Percentiles rank a stretch among this genome's conserved stretches.
phyloP scores from a whole-genome alignment of 2,888 invertebrate species.

The Rhyacophila evoluta region DNA sequence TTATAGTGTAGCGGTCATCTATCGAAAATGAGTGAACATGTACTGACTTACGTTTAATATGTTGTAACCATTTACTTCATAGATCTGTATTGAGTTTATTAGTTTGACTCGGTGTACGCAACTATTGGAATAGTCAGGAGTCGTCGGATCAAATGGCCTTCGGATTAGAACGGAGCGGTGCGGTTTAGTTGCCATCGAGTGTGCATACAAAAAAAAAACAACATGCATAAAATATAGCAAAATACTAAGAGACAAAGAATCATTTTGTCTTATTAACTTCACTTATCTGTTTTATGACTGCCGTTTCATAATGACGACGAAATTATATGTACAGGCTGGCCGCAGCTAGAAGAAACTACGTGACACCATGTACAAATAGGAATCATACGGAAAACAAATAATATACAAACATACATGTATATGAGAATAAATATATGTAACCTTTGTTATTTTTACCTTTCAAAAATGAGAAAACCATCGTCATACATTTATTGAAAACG shows the following conservation, averaged over 20 bases:
- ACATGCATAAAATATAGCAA: not conserved
- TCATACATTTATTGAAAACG: too few relatives aligned
- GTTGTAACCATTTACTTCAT: not conserved
- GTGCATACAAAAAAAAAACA: not conserved
- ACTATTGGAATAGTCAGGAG: conserved; percentile 39
- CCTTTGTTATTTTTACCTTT: too few relatives aligned
- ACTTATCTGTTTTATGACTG: not conserved
- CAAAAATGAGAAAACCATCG: too few relatives aligned
- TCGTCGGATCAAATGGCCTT: conserved; percentile 51
- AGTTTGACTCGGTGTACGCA: conserved; percentile 16
- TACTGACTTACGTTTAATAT: not conserved
- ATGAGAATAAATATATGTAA: too few relatives aligned
- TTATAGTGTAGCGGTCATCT: too few relatives aligned
- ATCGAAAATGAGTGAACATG: too few relatives aligned
- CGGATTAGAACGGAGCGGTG: conserved; percentile 43
- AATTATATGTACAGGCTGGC: not conserved
- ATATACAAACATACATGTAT: too few relatives aligned
- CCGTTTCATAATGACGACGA: not conserved
- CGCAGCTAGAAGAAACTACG: too few relatives aligned
- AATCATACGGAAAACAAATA: too few relatives aligned
- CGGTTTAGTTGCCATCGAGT: not conserved
- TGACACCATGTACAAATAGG: too few relatives aligned
- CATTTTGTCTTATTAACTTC: not conserved
- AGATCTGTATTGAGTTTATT: not conserved
- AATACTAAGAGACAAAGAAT: not conserved